Evolutionary conservation across 2,113 vertebrate species (phyloP).

Genomic region (Hoplias malabaricus): DNA sequence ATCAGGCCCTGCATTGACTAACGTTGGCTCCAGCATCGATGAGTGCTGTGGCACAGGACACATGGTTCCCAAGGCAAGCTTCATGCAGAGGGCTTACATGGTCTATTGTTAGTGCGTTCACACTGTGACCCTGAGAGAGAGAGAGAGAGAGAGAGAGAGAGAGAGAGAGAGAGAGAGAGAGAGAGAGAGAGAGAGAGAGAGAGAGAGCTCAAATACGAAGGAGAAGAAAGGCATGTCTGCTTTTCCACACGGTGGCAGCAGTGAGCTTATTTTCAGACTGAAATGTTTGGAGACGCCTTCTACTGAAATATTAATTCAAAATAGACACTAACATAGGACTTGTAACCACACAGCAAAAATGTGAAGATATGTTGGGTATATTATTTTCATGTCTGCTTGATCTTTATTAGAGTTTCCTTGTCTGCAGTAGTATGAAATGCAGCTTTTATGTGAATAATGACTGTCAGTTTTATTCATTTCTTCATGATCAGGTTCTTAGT

Average conservation of each 20-base stretch:
- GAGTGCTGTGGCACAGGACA: conserved; percentile 86
- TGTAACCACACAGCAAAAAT: too few species aligned
- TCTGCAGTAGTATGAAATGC: too few species aligned
- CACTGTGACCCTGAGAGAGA: conserved; percentile 84
- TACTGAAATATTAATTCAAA: too few species aligned
- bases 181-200: conserved; percentile 7
- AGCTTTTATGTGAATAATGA: too few species aligned
- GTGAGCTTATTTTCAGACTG: neutral
- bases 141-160: neutral
- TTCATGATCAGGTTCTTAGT: too few species aligned
- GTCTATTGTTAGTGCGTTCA: conserved; percentile 91
- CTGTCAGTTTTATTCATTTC: too few species aligned
- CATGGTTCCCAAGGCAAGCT: conserved; percentile 88
- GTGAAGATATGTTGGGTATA: too few species aligned
- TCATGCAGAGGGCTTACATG: conserved; percentile 92
- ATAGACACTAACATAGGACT: too few species aligned
- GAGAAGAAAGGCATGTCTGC: neutral
- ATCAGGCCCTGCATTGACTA: conserved; percentile 62
- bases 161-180: neutral
- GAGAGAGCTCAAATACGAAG: neutral
- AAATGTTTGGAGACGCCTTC: neutral
- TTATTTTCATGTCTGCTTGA: too few species aligned
- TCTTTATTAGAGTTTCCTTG: too few species aligned
- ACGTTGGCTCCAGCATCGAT: conserved; percentile 94
- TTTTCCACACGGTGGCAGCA: conserved; percentile 38